phyloP scores from a whole-genome alignment of 2,113 vertebrate species.

The Entomyzon cyanotis region DNA sequence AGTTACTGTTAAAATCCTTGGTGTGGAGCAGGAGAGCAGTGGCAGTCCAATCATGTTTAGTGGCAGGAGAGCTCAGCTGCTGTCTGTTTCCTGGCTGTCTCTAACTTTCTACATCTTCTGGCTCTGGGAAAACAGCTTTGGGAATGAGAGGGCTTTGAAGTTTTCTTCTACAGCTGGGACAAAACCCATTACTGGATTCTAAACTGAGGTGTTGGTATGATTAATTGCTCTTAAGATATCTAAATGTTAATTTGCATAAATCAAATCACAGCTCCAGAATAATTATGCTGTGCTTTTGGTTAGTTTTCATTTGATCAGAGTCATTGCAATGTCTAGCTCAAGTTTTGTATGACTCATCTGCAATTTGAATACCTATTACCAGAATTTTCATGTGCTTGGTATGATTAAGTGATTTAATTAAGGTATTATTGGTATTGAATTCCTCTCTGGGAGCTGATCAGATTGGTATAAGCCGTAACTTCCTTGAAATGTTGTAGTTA shows the following conservation, averaged over 20 bases:
- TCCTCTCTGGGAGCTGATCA: background rate
- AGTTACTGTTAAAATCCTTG: background rate
- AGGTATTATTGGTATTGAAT: background rate
- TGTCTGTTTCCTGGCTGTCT: fast-evolving
- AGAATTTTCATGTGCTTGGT: background rate
- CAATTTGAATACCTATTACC: conserved; percentile 18
- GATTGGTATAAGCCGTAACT: background rate
- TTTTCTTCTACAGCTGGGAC: background rate
- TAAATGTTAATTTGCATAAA: conserved; percentile 33
- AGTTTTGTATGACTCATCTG: conserved; percentile 12
- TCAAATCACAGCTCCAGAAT: conserved; percentile 4
- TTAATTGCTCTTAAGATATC: conserved; percentile 22
- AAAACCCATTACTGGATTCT: conserved; percentile 4
- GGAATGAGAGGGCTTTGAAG: background rate
- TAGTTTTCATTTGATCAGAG: conserved; percentile 1
- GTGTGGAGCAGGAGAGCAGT: background rate
- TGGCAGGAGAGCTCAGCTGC: background rate
- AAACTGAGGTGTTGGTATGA: conserved; percentile 15
- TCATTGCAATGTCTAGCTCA: background rate
- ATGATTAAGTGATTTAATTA: background rate
- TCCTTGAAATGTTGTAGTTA: background rate
- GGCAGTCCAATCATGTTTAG: background rate
- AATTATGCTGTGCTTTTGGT: background rate
- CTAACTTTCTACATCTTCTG: fast-evolving
- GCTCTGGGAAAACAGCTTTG: background rate